Conservation (phyloP, 1,140 invertebrate species). For the Bombus terrestris region DNA sequence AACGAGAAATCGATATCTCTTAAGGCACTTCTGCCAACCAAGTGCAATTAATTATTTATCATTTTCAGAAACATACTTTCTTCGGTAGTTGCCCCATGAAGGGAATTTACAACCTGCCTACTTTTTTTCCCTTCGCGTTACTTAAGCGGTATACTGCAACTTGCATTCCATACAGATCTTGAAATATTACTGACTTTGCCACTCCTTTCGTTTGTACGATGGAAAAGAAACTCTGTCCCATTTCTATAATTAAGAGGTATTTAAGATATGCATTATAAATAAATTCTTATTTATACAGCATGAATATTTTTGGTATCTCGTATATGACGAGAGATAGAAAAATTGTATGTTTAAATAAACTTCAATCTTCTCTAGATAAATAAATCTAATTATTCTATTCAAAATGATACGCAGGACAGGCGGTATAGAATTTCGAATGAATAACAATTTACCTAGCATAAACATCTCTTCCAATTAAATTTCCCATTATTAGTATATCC, state of each 20-base stretch:
- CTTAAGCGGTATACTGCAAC: neutral
- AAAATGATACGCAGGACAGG: neutral
- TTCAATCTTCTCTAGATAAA: neutral
- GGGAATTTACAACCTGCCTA: neutral
- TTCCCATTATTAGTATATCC: neutral
- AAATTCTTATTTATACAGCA: too few relatives aligned
- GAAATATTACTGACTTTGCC: neutral
- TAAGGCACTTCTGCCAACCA: neutral
- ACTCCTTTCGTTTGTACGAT: neutral
- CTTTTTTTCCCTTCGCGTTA: neutral
- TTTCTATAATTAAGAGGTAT: too few relatives aligned
- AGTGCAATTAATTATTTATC: conserved; percentile 31
- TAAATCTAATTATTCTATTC: neutral
- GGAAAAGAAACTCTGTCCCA: too few relatives aligned
- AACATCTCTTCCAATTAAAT: neutral
- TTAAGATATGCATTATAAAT: too few relatives aligned
- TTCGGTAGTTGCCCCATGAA: neutral
- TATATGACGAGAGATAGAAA: too few relatives aligned
- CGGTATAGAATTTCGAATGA: neutral
- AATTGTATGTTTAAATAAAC: neutral
- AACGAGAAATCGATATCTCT: conserved; percentile 28
- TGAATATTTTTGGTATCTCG: too few relatives aligned
- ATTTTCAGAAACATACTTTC: neutral
- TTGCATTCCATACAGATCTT: neutral
- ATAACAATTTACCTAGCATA: neutral